Evolutionary conservation across 2,797 vertebrate species (phyloP), one percentile per base, ranked within the genome.

Genomic region (Diglossa cyanea): DNA sequence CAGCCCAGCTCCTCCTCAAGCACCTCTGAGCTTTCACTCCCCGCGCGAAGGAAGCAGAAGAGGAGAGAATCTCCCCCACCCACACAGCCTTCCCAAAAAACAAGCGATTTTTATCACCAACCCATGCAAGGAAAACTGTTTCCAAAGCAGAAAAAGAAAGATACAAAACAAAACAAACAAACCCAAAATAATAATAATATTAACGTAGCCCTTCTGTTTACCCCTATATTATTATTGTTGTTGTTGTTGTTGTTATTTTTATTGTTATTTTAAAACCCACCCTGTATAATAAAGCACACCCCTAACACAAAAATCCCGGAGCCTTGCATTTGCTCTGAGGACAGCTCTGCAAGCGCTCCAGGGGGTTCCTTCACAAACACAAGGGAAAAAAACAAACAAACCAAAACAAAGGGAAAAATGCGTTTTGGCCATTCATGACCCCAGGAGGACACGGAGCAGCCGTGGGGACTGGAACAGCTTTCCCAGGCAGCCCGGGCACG

Each of bases 331-430:
- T 57, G 35, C 75, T 73, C 5, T 0, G 33, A 37, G 51, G 24
- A 42, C 1, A 2, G 70, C 16, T 65, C 65, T 30, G 57, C 26
- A 19, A 54, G 61, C 25, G 6, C 50, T n/a, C 39, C 35, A 7
- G n/a, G 18, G 47, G 16, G 8, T 25, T 26, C 9, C 16, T 18
- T 13, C 47, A n/a, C 2, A 48, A 23, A 60, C 9, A 35, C 5
- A 12, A 25, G 2, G 9, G 1, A 3, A 0, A 18, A 39, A n/a
- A 55, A 7, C 9, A 28, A 50, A 17, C n/a, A 23, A 55, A 37
- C 4, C 6, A 19, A 9, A 17, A 11, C 2, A 6, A 39, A 2
- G 3, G 6, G 7, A 16, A 15, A 19, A 28, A 7, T 1, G 17
- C 13, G 7, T n/a, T 88, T 47, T 47, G 30, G 26, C 13, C 28